Evolutionary conservation across 1,140 invertebrate genomes (phyloP), one percentile per base, ranked within the genome.

Genomic region (Ylistrum balloti): DNA sequence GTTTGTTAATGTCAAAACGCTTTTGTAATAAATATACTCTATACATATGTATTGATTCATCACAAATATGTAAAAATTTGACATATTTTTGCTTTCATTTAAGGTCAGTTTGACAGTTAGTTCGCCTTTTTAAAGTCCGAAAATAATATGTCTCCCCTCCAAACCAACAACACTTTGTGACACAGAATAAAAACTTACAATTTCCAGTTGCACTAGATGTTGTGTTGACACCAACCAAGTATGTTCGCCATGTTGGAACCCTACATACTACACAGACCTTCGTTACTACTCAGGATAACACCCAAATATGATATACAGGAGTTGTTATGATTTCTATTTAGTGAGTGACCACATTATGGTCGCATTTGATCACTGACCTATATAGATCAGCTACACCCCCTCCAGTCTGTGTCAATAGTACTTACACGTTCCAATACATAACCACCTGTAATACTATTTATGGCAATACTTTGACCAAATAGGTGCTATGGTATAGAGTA

Each of bases 381-480:
- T 28, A 28, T 74, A 74, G 56, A 74, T 74, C 56, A 74, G n/a
- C 9, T 74, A 74, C n/a, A 74, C 56, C 56, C 45, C 56, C 56
- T 74, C n/a, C n/a, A 28, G 56, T 17, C 56, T 74, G 56, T 74
- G 56, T 74, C 56, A 28, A n/a, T 74, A 74, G 22, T 28, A 74
- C 56, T 74, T 74, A 74, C n/a, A 74, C 13, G 22, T 11, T 74
- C 56, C 56, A 74, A 74, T 74, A 74, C 56, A 74, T 74, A 74
- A 74, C 56, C 56, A 28, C 56, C 56, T 11, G 3, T 28, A n/a
- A n/a, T 28, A 3, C 22, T 74, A 74, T 74, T 74, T 28, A 17
- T 28, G 56, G 15, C 28, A 74, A 74, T 74, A 74, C 56, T 74
- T 74, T 74, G 56, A 74, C n/a, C 56, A 74, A 74, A 74, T 74